Base-by-base conservation (phyloP, 2,888 invertebrate genomes). In the Lasioglossum calceatum region DNA sequence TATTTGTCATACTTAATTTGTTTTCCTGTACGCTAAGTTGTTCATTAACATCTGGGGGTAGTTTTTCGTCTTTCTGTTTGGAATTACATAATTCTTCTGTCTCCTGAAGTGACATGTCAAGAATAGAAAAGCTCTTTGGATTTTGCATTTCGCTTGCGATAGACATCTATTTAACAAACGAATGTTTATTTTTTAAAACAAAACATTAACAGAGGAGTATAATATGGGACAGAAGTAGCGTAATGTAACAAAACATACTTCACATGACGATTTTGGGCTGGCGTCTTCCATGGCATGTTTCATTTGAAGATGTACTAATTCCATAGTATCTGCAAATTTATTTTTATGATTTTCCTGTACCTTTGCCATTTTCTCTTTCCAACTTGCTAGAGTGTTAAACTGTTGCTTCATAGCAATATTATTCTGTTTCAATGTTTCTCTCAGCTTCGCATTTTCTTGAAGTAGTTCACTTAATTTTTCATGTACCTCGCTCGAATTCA, bases 401-500 rank as follows among this genome's bases (percentile, higher is more conserved):
- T 97, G 97, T 73, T 97, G 96, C 91, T 97, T 97, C 96, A 97
- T 96, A 0, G 96, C 96, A 72, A 96, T 95, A 90, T 97, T 97
- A 92, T 97, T 97, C 90, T 97, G 96, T 36, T 96, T 96, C 61
- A 97, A 93, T 0, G 97, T 97, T 89, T 97, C 97, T 93, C 96
- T 96, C 61, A 97, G 93, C 44, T 96, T 95, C 0, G 96, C 92
- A 92, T 97, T 97, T 92, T 97, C 97, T 87, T 96, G 96, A 0
- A 96, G 93, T 1, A 97, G 91, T 77, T 96, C 96, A 0, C 95
- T 96, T 81, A 97, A 96, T 19, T 95, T 95, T 86, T 96, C 95
- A 91, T 96, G 96, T 8, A 96, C 93, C 64, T 96, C 96, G 14
- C 95, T 95, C 0, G 96, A 95, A 84, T 87, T 92, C 85, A 94